Base-by-base conservation (phyloP, 2,113 vertebrate species). In the Microcebus tavaratra region DNA sequence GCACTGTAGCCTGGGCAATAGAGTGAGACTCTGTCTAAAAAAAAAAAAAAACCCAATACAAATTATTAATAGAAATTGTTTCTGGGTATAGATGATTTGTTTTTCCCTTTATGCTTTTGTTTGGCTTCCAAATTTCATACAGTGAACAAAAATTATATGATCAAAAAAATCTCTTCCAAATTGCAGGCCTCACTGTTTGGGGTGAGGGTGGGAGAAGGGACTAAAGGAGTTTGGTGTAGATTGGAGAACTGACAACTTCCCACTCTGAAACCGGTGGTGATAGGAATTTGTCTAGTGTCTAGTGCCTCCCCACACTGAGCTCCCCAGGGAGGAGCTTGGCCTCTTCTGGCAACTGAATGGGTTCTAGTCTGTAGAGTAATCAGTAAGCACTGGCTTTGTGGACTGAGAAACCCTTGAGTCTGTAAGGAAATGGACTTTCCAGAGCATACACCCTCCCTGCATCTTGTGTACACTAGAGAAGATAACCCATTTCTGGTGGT, bases 251-350 rank as follows among this genome's bases (percentile, higher is more conserved):
- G n/a, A 18, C n/a, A 27, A 1, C 20, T 36, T 23, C 34, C 3
- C 10, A 8, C 4, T 8, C 21, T 1, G 1, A 21, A 59, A 34
- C 17, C 3, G 36, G 8, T 39, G 23, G 18, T 20, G n/a, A 50
- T 2, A 31, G 48, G 18, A 5, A 6, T 12, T 11, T 75, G 13
- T 45, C 31, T 50, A 25, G 1, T 75, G 13, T 45, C 23, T 50
- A 31, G 1, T 4, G 10, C 25, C 15, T n/a, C 61, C 29, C 53
- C 39, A 59, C 45, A 21, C 21, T 11, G 23, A 70, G 53, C 48
- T 75, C n/a, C 15, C 39, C 8, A 9, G 13, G 21, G 67, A 31
- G 31, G 55, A 45, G 55, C 23, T 21, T 34, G 14, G 45, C 29
- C 27, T 53, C 45, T 25, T 53, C 3, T 53, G 34, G 61, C 21